These are phyloP conservation scores for Antigone vipio DNA, from an alignment of 2,113 vertebrate genomes.

Conservation along the genomic window DNA sequence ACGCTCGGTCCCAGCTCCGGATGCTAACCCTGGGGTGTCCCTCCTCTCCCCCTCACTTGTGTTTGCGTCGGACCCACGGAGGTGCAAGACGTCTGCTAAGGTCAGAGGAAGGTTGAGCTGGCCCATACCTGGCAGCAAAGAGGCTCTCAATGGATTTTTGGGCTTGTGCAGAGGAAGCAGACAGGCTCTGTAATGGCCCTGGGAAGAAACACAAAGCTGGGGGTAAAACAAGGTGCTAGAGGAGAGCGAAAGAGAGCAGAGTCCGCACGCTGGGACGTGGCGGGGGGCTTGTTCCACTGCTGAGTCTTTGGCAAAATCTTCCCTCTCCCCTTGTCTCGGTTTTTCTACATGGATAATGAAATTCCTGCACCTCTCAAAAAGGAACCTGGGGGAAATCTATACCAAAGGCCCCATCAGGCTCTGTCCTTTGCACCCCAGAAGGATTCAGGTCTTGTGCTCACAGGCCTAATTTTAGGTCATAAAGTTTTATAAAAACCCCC, in stretches of 20 bases:
- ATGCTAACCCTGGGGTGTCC: fast-evolving
- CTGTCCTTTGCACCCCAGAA: background rate
- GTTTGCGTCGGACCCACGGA: fast-evolving
- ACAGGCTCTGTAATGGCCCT: conserved; percentile 80
- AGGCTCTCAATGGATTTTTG: conserved; percentile 84
- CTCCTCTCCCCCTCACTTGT: background rate
- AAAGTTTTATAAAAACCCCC: background rate
- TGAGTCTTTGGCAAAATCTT: background rate
- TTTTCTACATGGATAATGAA: background rate
- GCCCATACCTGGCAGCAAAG: conserved; percentile 84
- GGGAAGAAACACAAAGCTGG: conserved; percentile 7
- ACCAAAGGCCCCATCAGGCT: background rate
- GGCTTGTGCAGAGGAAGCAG: conserved; percentile 81
- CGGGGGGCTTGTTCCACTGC: background rate
- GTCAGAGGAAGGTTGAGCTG: background rate
- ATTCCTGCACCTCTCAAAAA: background rate
- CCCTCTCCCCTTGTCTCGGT: background rate
- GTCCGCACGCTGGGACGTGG: fast-evolving
- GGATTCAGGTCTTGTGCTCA: background rate
- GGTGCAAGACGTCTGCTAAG: background rate
- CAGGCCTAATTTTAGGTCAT: background rate
- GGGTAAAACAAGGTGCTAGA: background rate
- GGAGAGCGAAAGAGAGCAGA: background rate
- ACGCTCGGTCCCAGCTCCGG: fast-evolving
- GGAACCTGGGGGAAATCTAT: background rate